Conservation (phyloP, 2,888 invertebrate genomes). For the Aphrophora alni region DNA sequence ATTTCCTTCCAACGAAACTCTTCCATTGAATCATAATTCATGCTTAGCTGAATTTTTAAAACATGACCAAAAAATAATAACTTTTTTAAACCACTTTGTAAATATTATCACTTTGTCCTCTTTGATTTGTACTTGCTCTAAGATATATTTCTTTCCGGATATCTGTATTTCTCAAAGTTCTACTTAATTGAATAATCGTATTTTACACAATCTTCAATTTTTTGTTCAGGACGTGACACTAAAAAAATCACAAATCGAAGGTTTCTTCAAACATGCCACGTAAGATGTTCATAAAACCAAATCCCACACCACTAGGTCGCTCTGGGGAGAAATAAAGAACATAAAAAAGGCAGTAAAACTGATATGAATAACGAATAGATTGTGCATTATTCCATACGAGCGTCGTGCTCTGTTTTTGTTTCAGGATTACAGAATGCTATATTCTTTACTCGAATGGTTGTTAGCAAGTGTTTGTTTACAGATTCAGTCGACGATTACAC, state of each 20-base stretch:
- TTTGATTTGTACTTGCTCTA: too few relatives aligned
- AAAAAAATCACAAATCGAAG: background rate
- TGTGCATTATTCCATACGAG: background rate
- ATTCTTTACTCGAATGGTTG: background rate
- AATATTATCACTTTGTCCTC: too few relatives aligned
- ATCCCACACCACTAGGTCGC: background rate
- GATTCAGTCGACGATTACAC: too few relatives aligned
- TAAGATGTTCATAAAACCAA: background rate
- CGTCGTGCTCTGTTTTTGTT: background rate
- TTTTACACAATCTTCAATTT: background rate
- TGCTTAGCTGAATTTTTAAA: too few relatives aligned
- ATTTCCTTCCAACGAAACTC: too few relatives aligned
- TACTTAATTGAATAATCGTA: background rate
- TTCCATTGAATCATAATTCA: too few relatives aligned
- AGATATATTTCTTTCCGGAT: too few relatives aligned
- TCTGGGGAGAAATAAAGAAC: background rate
- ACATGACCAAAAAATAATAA: too few relatives aligned
- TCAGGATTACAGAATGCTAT: background rate
- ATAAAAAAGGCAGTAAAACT: background rate
- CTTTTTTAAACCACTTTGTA: too few relatives aligned
- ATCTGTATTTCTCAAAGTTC: too few relatives aligned
- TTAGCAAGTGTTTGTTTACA: background rate
- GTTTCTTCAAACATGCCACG: constrained; percentile 3
- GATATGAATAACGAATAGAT: constrained; percentile 2
- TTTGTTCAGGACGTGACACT: background rate